Evolutionary conservation across 1,140 invertebrate species (phyloP).

Genomic region (Contarinia nasturtii): DNA sequence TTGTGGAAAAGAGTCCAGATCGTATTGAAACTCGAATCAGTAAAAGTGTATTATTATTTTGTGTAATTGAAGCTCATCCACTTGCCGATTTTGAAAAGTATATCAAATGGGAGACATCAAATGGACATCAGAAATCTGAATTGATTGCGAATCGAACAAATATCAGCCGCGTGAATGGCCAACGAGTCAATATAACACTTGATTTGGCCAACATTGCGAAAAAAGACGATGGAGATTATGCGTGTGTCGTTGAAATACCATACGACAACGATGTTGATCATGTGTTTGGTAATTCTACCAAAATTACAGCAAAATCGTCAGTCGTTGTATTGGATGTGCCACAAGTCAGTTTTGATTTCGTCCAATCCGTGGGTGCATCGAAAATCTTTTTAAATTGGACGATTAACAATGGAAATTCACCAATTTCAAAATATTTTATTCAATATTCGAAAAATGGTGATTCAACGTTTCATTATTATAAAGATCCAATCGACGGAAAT

Average conservation of each 20-base stretch:
- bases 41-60: slow-evolving; percentile 27
- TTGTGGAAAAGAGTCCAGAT: slow-evolving; percentile 24
- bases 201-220: slow-evolving; percentile 31
- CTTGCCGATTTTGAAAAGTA: slow-evolving; percentile 25
- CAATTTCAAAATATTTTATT: slow-evolving; percentile 41
- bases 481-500: slow-evolving; percentile 30
- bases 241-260: slow-evolving; percentile 24
- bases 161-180: slow-evolving; percentile 29
- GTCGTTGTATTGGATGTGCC: slow-evolving; percentile 49
- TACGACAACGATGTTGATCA: slow-evolving; percentile 9
- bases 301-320: slow-evolving; percentile 11
- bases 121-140: slow-evolving; percentile 22
- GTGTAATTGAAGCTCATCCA: slow-evolving; percentile 36
- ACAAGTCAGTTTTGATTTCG: slow-evolving; percentile 45
- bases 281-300: too few species aligned
- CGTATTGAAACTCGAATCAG: slow-evolving; percentile 28
- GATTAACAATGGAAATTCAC: slow-evolving; percentile 51
- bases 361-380: slow-evolving; percentile 50
- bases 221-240: slow-evolving; percentile 48
- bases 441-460: slow-evolving; percentile 37
- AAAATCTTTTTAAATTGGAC: slow-evolving; percentile 72
- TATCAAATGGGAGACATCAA: slow-evolving; percentile 28
- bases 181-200: slow-evolving; percentile 31
- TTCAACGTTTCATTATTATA: slow-evolving; percentile 24
- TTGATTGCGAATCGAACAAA: slow-evolving; percentile 13